These are phyloP conservation scores for Rachycentron canadum DNA, from an alignment of 2,797 vertebrate genomes.

Conservation along the genomic window DNA sequence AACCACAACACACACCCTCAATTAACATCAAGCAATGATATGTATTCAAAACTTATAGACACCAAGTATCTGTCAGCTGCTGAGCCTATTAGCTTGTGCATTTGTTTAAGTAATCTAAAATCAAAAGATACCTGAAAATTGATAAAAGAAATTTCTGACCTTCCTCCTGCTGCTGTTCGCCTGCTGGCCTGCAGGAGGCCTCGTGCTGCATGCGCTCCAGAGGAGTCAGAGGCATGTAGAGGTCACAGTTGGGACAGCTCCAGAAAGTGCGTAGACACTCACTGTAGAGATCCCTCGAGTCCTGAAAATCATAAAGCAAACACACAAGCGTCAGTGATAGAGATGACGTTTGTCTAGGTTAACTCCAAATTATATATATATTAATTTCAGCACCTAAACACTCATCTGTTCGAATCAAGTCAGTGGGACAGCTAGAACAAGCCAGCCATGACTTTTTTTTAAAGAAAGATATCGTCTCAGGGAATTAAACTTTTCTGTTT, in stretches of 20 bases:
- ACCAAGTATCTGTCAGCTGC: not conserved
- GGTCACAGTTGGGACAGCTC: conserved; percentile 90
- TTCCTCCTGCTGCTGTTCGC: conserved; percentile 67
- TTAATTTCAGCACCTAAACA: not conserved
- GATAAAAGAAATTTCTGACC: conserved; percentile 63
- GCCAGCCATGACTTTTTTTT: not conserved
- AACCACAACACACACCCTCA: conserved; percentile 4
- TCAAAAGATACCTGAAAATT: not conserved
- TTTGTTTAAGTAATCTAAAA: not conserved
- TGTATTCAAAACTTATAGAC: not conserved
- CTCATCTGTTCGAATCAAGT: not conserved
- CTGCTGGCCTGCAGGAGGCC: conserved; percentile 82
- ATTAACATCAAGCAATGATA: not conserved
- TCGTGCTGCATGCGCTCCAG: conserved; percentile 92
- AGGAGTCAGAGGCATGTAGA: conserved; percentile 93
- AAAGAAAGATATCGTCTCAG: not conserved
- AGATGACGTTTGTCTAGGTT: not conserved
- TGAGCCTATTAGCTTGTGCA: not conserved
- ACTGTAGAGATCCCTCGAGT: conserved; percentile 90
- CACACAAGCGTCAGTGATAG: not conserved
- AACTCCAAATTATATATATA: not conserved
- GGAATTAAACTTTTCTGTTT: not conserved
- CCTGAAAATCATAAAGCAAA: conserved; percentile 72
- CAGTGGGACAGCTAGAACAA: not conserved
- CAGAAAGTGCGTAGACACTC: conserved; percentile 95